Evolutionary conservation across 2,888 invertebrate genomes (phyloP), one percentile per base, ranked within the genome.

Genomic region (Sphecodes monilicornis): DNA sequence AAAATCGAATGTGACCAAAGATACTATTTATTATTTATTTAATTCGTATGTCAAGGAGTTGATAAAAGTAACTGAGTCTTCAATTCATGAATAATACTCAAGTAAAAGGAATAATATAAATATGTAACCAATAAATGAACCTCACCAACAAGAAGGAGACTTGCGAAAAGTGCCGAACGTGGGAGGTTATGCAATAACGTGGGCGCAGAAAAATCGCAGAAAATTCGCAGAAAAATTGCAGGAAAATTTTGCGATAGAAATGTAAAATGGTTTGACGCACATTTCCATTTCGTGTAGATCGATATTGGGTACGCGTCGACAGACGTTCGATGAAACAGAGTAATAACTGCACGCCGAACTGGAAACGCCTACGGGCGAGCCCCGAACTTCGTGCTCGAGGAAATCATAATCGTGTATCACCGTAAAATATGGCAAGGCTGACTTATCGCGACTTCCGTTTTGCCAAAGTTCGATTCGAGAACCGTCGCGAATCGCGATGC

Each of bases 351-450:
- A 66, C 22, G 22, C 64, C 29, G 32, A 32, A 64, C 32, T 18
- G 32, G 18, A 32, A 66, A 66, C 36, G 66, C 66, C 36, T 36
- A n/a, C 29, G 50, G 36, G 36, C 36, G 36, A 36, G 66, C 22
- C 10, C 18, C 32, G 66, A 36, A 66, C 36, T 36, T 36, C 66
- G 66, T 22, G 22, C 36, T 36, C 66, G 36, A 22, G 66, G 36
- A 66, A 66, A 66, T 66, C 36, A 22, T 66, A 66, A 66, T 66
- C 66, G 66, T 66, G 66, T 36, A 66, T 66, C 66, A 66, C 3
- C 0, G 11, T 32, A 18, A 66, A 66, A 66, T 66, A 66, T 11
- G 66, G 1, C 36, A 36, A 1, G 10, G 22, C 66, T 50, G 66
- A 36, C 36, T 66, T 66, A 36, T 66, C 66, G 66, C 22, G 10